These are phyloP conservation scores for Acanthosepion pharaonis DNA, from an alignment of 2,888 invertebrate genomes.

Conservation along the genomic window DNA sequence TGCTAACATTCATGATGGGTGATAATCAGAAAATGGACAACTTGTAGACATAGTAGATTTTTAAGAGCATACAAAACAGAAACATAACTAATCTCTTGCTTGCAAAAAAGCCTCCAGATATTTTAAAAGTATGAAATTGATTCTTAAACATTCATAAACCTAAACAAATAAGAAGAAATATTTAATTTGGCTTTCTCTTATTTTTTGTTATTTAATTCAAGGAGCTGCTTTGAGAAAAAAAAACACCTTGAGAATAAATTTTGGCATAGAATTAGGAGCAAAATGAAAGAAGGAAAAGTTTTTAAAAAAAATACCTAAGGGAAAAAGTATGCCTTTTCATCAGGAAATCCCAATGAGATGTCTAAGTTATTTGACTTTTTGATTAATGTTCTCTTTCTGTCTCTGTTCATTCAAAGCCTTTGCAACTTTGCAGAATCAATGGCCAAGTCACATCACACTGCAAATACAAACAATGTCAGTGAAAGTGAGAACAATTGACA, in stretches of 20 bases:
- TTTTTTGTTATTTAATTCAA: background rate
- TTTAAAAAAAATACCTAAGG: no score
- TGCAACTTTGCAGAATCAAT: background rate
- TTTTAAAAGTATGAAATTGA: background rate
- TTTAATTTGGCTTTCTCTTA: background rate
- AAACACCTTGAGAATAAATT: background rate
- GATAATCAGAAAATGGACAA: background rate
- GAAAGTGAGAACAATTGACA: background rate
- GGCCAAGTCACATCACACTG: background rate
- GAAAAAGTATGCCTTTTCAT: background rate
- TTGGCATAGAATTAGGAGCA: background rate
- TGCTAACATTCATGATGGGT: background rate
- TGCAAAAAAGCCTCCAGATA: background rate
- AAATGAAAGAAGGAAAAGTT: background rate
- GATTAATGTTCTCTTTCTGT: background rate
- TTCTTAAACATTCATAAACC: background rate
- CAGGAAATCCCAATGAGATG: background rate
- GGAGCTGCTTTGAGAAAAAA: no score
- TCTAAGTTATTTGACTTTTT: background rate
- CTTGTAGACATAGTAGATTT: background rate
- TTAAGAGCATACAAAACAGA: background rate
- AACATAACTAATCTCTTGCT: background rate
- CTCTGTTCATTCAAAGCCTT: background rate
- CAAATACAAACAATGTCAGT: background rate
- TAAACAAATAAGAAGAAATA: background rate